phyloP scores from a whole-genome alignment of 2,113 vertebrate species.

The Chloebia gouldiae region DNA sequence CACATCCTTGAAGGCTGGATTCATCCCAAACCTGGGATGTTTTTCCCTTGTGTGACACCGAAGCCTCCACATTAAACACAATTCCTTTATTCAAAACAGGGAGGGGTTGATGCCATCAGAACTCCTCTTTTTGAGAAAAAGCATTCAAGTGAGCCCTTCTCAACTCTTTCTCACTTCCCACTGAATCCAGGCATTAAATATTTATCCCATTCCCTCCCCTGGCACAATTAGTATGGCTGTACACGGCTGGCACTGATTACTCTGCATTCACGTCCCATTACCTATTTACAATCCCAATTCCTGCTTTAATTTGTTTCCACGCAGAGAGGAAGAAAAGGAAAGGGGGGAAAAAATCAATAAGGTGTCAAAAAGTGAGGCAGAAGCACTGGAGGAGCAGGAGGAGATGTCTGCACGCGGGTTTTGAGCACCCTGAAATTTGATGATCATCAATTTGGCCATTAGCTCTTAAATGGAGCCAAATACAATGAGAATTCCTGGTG shows the following conservation, averaged over 20 bases:
- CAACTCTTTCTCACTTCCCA: background rate
- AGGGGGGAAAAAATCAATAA: background rate
- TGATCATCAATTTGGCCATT: background rate
- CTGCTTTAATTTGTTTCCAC: conserved; percentile 17
- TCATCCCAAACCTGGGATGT: background rate
- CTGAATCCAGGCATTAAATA: conserved; percentile 2
- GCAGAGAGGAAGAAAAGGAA: background rate
- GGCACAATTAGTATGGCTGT: conserved; percentile 42
- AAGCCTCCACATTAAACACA: background rate
- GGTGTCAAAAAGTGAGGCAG: background rate
- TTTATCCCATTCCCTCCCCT: conserved; percentile 19
- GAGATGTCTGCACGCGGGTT: background rate
- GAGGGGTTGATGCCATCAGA: conserved; percentile 7
- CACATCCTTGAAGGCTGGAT: too few relatives aligned
- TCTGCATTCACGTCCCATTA: conserved; percentile 42
- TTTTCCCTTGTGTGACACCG: background rate
- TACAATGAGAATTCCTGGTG: rapidly evolving
- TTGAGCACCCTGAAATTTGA: background rate
- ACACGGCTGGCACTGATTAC: conserved; percentile 15
- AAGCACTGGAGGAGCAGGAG: background rate
- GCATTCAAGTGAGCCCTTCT: background rate
- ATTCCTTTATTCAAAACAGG: background rate
- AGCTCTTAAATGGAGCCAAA: background rate
- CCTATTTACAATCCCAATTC: conserved; percentile 57
- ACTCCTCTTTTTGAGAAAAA: background rate